phyloP scores from a whole-genome alignment of 1,140 invertebrate species.

The Drosophila ercepeae region DNA sequence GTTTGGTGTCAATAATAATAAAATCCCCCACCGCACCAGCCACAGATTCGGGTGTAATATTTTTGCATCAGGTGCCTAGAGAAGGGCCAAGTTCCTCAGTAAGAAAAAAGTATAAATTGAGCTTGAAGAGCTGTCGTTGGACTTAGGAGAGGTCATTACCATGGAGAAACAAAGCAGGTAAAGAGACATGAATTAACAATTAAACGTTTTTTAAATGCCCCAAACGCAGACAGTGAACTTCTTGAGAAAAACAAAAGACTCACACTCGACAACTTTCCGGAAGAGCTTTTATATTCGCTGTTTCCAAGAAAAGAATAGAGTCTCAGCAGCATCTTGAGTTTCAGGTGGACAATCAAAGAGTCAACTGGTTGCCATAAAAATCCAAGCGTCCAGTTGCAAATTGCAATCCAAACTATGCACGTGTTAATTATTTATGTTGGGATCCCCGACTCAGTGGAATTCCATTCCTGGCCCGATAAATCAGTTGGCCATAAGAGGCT shows the following conservation, averaged over 20 bases:
- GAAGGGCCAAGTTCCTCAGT: neutral
- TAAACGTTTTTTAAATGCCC: conserved; percentile 57
- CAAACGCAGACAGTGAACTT: conserved; percentile 30
- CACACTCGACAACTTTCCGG: conserved; percentile 30
- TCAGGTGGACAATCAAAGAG: conserved; percentile 46
- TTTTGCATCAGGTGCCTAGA: neutral
- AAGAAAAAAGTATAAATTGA: too few species aligned
- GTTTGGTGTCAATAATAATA: conserved; percentile 54
- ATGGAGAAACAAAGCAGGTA: conserved; percentile 20
- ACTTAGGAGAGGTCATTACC: conserved; percentile 50
- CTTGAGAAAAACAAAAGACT: conserved; percentile 28
- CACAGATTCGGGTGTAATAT: neutral
- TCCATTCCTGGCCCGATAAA: conserved; percentile 27
- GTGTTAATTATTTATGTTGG: conserved; percentile 74
- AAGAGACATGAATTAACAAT: conserved; percentile 56
- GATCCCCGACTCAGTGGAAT: conserved; percentile 25
- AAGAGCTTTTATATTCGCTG: conserved; percentile 16
- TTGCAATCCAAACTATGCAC: conserved; percentile 63
- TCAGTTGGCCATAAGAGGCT: conserved; percentile 50
- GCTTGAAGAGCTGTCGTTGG: neutral
- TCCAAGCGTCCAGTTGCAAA: conserved; percentile 22
- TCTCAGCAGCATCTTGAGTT: conserved; percentile 29
- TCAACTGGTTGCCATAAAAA: conserved; percentile 51
- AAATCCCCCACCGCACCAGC: conserved; percentile 26
- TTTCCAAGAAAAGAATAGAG: conserved; percentile 21